These are phyloP conservation scores for Plemyria rubiginata DNA, from an alignment of 2,888 invertebrate genomes.

Conservation along the genomic window DNA sequence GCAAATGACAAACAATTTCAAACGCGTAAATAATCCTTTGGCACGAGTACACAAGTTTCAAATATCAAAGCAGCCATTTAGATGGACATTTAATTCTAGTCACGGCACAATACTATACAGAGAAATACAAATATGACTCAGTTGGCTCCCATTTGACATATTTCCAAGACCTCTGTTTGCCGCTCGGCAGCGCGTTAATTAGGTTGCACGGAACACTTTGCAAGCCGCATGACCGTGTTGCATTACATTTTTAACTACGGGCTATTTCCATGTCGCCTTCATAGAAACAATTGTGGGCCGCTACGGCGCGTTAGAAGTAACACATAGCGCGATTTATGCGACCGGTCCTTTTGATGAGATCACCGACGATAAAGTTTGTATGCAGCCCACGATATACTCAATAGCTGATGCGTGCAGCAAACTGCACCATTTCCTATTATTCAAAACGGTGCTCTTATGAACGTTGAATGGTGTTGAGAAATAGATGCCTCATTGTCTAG, in stretches of 20 bases:
- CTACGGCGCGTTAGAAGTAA: slow-evolving; percentile 83
- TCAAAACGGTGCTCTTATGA: slow-evolving; percentile 64
- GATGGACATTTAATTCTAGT: slow-evolving; percentile 9
- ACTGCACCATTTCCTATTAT: slow-evolving; percentile 82
- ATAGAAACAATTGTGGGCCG: slow-evolving; percentile 84
- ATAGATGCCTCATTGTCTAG: slow-evolving; percentile 77
- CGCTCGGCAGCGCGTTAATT: slow-evolving; percentile 50
- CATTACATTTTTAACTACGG: slow-evolving; percentile 60
- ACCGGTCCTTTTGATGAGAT: slow-evolving; percentile 84
- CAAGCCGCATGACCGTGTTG: slow-evolving; percentile 48
- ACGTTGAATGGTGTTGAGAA: slow-evolving; percentile 61
- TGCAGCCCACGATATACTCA: slow-evolving; percentile 77
- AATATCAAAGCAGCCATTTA: slow-evolving; percentile 35
- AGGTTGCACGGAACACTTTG: slow-evolving; percentile 50
- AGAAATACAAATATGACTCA: slow-evolving; percentile 32
- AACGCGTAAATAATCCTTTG: slow-evolving; percentile 46
- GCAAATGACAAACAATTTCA: slow-evolving; percentile 46
- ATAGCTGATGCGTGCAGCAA: slow-evolving; percentile 74
- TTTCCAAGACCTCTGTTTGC: slow-evolving; percentile 42
- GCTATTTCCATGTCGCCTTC: slow-evolving; percentile 83
- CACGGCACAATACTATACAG: slow-evolving; percentile 21
- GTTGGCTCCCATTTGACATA: slow-evolving; percentile 31
- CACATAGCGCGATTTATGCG: slow-evolving; percentile 81
- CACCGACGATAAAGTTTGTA: slow-evolving; percentile 78
- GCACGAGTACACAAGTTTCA: slow-evolving; percentile 32